Evolutionary conservation across 2,113 vertebrate genomes (phyloP).

Genomic region (Sylvia atricapilla): DNA sequence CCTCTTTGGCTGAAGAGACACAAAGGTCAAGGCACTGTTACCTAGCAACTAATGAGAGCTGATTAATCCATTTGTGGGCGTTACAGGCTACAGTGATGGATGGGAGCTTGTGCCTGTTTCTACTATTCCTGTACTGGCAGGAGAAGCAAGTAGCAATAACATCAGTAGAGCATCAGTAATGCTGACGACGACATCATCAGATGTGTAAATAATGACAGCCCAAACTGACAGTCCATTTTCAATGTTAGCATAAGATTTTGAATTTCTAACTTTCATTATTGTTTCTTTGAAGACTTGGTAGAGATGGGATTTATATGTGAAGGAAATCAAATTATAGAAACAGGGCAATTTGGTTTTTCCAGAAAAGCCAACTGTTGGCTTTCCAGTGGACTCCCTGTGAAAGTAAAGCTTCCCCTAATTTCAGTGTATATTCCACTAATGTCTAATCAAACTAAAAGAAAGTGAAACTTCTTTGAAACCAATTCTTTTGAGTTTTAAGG

Average conservation of each 20-base stretch:
- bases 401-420: neutral
- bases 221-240: neutral
- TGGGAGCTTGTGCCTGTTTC: constrained; percentile 2
- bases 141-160: constrained; percentile 41
- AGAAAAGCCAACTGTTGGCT: neutral
- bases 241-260: neutral
- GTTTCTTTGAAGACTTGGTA: neutral
- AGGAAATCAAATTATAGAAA: neutral
- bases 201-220: constrained; percentile 3
- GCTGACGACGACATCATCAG: neutral
- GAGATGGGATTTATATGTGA: neutral
- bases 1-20: constrained; percentile 20
- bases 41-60: constrained; percentile 68
- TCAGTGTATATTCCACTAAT: neutral
- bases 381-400: neutral
- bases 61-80: constrained; percentile 58
- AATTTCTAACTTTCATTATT: neutral
- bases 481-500: neutral
- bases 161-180: neutral
- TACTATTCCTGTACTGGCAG: neutral
- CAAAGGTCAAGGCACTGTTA: constrained; percentile 52
- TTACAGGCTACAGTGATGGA: constrained; percentile 19
- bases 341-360: neutral
- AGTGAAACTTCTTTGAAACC: constrained; percentile 33
- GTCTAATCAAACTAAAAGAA: neutral